Conservation (phyloP, 2,888 invertebrate species). For the Lepidochrysops patricia region DNA sequence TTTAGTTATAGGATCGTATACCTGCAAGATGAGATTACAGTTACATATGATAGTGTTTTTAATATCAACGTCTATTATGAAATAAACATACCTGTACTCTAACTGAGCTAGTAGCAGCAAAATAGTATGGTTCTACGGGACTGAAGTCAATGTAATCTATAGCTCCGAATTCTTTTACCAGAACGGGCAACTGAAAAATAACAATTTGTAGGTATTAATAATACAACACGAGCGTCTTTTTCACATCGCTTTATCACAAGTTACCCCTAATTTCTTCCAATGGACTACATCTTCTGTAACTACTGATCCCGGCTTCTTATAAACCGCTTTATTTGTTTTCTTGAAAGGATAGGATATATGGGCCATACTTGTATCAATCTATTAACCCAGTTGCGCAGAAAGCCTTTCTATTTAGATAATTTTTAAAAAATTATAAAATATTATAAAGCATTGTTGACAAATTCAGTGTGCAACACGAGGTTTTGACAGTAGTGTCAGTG, state of each 20-base stretch:
- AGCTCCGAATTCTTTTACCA: slow-evolving; percentile 93
- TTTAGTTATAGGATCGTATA: slow-evolving; percentile 91
- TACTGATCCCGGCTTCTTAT: slow-evolving; percentile 78
- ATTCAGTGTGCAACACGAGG: not conserved
- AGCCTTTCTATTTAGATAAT: not conserved
- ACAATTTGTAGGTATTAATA: not conserved
- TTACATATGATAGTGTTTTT: not conserved
- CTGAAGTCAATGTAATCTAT: slow-evolving; percentile 94
- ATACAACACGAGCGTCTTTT: not conserved
- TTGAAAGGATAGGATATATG: slow-evolving; percentile 76
- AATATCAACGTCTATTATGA: not conserved
- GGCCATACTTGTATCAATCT: slow-evolving; percentile 39
- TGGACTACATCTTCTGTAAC: slow-evolving; percentile 86
- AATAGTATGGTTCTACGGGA: slow-evolving; percentile 89
- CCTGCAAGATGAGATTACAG: slow-evolving; percentile 50
- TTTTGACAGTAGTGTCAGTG: not conserved
- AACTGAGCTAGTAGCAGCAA: slow-evolving; percentile 94
- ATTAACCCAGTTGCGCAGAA: not conserved
- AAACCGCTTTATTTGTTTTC: slow-evolving; percentile 80
- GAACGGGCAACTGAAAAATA: slow-evolving; percentile 79
- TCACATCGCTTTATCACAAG: slow-evolving; percentile 28
- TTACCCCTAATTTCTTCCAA: slow-evolving; percentile 92
- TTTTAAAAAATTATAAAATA: not conserved
- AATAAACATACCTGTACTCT: slow-evolving; percentile 77
- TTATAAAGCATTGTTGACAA: slow-evolving; percentile 3